phyloP scores from a whole-genome alignment of 2,113 vertebrate genomes.

The Crotalus tigris region DNA sequence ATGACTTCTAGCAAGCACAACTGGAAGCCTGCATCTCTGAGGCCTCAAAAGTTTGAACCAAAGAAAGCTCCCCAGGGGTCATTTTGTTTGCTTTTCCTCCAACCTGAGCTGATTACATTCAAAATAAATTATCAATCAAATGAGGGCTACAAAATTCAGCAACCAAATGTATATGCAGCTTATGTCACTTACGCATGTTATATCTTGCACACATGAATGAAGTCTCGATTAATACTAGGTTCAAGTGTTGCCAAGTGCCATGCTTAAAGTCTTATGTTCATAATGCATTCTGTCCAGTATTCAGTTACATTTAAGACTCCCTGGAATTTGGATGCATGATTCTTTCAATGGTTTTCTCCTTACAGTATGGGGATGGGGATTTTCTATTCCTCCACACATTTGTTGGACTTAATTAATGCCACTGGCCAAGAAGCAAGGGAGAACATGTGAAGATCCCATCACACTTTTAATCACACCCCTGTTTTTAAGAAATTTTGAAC shows the following conservation, averaged over 20 bases:
- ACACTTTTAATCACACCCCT: not conserved
- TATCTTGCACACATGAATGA: not conserved
- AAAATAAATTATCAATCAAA: slow-evolving; percentile 34
- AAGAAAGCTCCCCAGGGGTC: slow-evolving; percentile 20
- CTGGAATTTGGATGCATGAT: not conserved
- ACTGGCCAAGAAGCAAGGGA: not conserved
- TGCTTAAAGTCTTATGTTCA: not conserved
- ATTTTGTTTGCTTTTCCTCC: slow-evolving; percentile 35
- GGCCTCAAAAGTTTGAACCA: slow-evolving; percentile 30
- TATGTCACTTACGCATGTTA: not conserved
- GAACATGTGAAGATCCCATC: not conserved
- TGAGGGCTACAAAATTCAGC: not conserved
- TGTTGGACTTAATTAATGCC: not conserved
- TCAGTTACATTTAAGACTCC: not conserved
- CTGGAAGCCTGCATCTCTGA: slow-evolving; percentile 53
- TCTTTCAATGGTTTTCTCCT: not conserved
- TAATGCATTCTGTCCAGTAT: not conserved
- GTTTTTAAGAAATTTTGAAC: not conserved
- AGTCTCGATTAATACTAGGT: not conserved
- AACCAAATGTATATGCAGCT: not conserved
- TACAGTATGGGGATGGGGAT: not conserved
- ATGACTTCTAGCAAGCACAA: slow-evolving; percentile 65
- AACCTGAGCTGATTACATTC: slow-evolving; percentile 34
- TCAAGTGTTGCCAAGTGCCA: too few relatives aligned
- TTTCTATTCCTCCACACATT: not conserved